Evolutionary conservation across 1,140 invertebrate species (phyloP).

Genomic region (Parapsyche elsis): DNA sequence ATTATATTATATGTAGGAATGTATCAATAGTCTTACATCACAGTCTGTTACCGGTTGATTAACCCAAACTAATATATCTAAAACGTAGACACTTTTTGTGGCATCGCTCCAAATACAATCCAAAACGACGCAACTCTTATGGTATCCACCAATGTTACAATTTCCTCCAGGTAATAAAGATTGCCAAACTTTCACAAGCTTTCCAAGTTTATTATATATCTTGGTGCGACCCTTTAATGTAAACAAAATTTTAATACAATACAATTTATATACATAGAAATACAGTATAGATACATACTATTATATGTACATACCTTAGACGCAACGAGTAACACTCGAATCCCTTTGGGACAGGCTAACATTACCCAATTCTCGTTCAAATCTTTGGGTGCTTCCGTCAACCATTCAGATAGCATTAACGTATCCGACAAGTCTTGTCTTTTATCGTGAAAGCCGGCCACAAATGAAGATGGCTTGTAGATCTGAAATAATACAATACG

Average conservation of each 20-base stretch:
- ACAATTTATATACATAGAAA: no score
- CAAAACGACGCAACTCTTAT: slow-evolving; percentile 69
- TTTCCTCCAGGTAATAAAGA: slow-evolving; percentile 83
- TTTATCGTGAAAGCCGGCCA: slow-evolving; percentile 62
- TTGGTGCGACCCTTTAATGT: slow-evolving; percentile 76
- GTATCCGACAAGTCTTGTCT: slow-evolving; percentile 60
- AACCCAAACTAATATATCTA: slow-evolving; percentile 89
- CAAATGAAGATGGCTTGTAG: slow-evolving; percentile 64
- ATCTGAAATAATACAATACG: slow-evolving; percentile 56
- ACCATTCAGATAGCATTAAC: slow-evolving; percentile 87
- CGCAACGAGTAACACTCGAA: slow-evolving; percentile 81
- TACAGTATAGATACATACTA: no score
- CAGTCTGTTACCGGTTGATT: slow-evolving; percentile 79
- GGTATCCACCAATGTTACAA: slow-evolving; percentile 58
- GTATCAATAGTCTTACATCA: slow-evolving; percentile 75
- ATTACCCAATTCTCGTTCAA: slow-evolving; percentile 84
- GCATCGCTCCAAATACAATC: slow-evolving; percentile 82
- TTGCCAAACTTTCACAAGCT: slow-evolving; percentile 69
- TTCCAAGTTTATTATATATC: slow-evolving; percentile 78
- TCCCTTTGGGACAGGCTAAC: slow-evolving; percentile 85
- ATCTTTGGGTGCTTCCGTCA: slow-evolving; percentile 85
- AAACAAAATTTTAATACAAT: no score
- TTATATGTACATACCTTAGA: slow-evolving; percentile 67
- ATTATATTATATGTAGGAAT: slow-evolving; percentile 46
- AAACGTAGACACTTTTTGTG: slow-evolving; percentile 76